These are phyloP conservation scores for Saccostrea cuccullata DNA, from an alignment of 1,140 invertebrate species.

Conservation along the genomic window DNA sequence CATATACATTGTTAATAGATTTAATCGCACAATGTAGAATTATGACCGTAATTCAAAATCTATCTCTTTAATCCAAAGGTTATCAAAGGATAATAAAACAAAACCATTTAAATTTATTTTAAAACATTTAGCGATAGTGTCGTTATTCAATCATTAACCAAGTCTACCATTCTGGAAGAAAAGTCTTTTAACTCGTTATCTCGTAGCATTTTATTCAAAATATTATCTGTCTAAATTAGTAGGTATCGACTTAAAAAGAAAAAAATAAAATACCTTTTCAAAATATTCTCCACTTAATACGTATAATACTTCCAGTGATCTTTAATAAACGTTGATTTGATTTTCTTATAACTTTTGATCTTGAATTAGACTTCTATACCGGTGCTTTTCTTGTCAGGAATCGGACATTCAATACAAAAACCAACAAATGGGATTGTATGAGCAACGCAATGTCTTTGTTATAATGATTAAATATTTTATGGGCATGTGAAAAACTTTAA, in stretches of 20 bases:
- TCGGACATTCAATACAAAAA: background rate
- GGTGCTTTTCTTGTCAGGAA: background rate
- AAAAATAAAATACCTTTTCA: no score
- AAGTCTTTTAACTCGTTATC: background rate
- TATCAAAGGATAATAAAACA: background rate
- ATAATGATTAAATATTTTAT: background rate
- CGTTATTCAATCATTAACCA: background rate
- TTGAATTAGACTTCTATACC: background rate
- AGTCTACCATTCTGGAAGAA: background rate
- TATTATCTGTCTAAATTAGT: background rate
- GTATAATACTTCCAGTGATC: no score
- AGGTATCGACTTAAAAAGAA: background rate
- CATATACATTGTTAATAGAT: background rate
- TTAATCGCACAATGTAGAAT: background rate
- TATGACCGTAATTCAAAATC: slow-evolving; percentile 1
- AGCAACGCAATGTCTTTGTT: background rate
- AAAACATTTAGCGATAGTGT: background rate
- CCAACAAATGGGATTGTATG: background rate
- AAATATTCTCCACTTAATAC: no score
- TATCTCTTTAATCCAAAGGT: slow-evolving; percentile 3
- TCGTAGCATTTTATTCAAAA: background rate
- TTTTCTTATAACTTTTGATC: background rate
- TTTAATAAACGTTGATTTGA: background rate
- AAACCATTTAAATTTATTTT: background rate
- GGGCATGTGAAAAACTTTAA: slow-evolving; percentile 1